Evolutionary conservation across 2,113 vertebrate genomes (phyloP).

Genomic region (Peucedramus taeniatus): DNA sequence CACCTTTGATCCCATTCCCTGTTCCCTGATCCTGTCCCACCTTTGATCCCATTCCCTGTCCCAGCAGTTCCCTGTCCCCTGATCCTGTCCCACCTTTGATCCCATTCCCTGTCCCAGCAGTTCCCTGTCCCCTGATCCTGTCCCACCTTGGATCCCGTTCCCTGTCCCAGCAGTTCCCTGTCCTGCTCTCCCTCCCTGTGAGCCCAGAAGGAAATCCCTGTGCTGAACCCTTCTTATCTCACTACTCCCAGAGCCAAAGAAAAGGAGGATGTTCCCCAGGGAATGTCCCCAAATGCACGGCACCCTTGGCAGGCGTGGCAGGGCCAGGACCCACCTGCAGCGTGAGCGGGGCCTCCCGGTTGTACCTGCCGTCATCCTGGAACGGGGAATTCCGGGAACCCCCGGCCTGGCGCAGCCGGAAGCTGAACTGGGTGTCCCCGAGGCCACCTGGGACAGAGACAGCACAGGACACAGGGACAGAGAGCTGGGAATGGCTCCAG

Average conservation of each 20-base stretch:
- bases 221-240: not conserved
- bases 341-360: slow-evolving; percentile 71
- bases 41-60: not conserved
- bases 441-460: slow-evolving; percentile 79
- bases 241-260: fast-evolving
- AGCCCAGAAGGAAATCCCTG: not conserved
- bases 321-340: slow-evolving; percentile 76
- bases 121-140: not conserved
- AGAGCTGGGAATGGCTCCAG: not conserved
- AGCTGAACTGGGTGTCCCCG: slow-evolving; percentile 95
- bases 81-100: not conserved
- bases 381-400: slow-evolving; percentile 64
- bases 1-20: not conserved
- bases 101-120: not conserved
- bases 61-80: not conserved
- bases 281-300: fast-evolving
- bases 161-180: not conserved
- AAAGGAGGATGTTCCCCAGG: fast-evolving
- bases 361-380: slow-evolving; percentile 69
- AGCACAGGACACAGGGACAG: not conserved
- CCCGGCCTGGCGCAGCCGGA: slow-evolving; percentile 88
- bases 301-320: fast-evolving
- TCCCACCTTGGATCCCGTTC: not conserved
- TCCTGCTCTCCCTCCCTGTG: not conserved
- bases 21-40: too few relatives aligned